Evolutionary conservation across 1,140 invertebrate genomes (phyloP).

Genomic region (Bombus terrestris): DNA sequence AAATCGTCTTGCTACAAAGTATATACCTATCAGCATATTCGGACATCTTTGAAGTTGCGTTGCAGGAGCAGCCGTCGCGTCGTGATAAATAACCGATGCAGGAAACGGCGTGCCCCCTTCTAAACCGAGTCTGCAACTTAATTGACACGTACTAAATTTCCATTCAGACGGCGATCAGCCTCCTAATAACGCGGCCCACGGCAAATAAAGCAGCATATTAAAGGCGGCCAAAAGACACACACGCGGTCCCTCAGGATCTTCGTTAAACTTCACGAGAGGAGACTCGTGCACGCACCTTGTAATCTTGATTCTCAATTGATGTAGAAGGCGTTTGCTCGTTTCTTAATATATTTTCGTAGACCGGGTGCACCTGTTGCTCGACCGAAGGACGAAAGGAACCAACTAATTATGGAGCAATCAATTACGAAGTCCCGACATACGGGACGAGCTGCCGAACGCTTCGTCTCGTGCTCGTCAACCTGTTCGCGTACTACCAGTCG

Average conservation of each 20-base stretch:
- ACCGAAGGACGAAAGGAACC: slow-evolving; percentile 51
- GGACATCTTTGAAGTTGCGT: no score
- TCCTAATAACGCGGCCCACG: slow-evolving; percentile 25
- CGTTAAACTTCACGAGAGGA: neutral
- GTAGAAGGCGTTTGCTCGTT: slow-evolving; percentile 39
- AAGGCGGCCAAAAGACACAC: slow-evolving; percentile 1
- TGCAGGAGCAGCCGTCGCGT: slow-evolving; percentile 3
- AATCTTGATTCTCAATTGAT: slow-evolving; percentile 41
- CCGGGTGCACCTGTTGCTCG: slow-evolving; percentile 62
- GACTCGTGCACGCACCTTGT: slow-evolving; percentile 31
- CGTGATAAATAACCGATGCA: slow-evolving; percentile 37
- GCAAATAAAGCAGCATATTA: slow-evolving; percentile 20
- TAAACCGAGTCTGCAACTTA: slow-evolving; percentile 15
- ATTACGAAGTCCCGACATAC: slow-evolving; percentile 52
- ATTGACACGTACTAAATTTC: slow-evolving; percentile 44
- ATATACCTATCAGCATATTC: neutral
- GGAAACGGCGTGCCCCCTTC: neutral
- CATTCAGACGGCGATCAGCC: neutral
- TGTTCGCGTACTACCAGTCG: slow-evolving; percentile 10
- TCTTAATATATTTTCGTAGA: slow-evolving; percentile 56
- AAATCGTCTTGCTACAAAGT: neutral
- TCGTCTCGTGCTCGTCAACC: neutral
- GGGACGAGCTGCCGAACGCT: slow-evolving; percentile 18
- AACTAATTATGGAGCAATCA: slow-evolving; percentile 64
- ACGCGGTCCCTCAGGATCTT: neutral